Percentiles rank a stretch among this genome's conserved stretches.
phyloP scores from a whole-genome alignment of 2,888 invertebrate genomes.

The Pterostichus madidus region DNA sequence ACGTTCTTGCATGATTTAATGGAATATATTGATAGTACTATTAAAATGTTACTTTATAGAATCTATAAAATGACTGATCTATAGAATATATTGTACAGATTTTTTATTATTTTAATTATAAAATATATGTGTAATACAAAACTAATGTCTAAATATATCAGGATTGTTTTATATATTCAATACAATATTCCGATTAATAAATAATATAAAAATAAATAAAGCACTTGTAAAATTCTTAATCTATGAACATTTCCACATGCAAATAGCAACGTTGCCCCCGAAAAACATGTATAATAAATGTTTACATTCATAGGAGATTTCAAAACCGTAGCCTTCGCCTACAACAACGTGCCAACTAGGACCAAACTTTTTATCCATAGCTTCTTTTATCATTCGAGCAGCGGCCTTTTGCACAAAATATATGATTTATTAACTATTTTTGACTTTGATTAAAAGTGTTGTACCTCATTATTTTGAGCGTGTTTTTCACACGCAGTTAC shows the following conservation, averaged over 20 bases:
- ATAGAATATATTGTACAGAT: slow-evolving; percentile 50
- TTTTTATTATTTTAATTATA: slow-evolving; percentile 53
- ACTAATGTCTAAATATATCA: slow-evolving; percentile 15
- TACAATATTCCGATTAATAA: slow-evolving; percentile 3
- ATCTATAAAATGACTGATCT: slow-evolving; percentile 56
- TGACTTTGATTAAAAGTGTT: slow-evolving; percentile 12
- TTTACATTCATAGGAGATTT: slow-evolving; percentile 94
- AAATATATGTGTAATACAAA: slow-evolving; percentile 45
- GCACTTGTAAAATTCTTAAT: neutral
- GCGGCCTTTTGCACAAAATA: slow-evolving; percentile 81
- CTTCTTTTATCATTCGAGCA: slow-evolving; percentile 96
- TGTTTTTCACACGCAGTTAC: slow-evolving; percentile 97
- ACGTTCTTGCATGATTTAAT: slow-evolving; percentile 14
- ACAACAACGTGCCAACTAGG: slow-evolving; percentile 97
- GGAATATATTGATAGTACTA: slow-evolving; percentile 15
- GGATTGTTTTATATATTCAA: slow-evolving; percentile 25
- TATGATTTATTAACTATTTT: neutral
- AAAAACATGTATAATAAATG: slow-evolving; percentile 93
- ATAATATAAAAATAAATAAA: slow-evolving; percentile 3
- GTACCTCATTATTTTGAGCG: slow-evolving; percentile 89
- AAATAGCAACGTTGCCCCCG: slow-evolving; percentile 93
- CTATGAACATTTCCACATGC: slow-evolving; percentile 91
- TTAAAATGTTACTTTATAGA: slow-evolving; percentile 39
- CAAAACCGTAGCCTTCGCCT: slow-evolving; percentile 97
- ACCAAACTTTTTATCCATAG: slow-evolving; percentile 97